Conservation (phyloP, 2,888 invertebrate species). For the Cheilosia soror region DNA sequence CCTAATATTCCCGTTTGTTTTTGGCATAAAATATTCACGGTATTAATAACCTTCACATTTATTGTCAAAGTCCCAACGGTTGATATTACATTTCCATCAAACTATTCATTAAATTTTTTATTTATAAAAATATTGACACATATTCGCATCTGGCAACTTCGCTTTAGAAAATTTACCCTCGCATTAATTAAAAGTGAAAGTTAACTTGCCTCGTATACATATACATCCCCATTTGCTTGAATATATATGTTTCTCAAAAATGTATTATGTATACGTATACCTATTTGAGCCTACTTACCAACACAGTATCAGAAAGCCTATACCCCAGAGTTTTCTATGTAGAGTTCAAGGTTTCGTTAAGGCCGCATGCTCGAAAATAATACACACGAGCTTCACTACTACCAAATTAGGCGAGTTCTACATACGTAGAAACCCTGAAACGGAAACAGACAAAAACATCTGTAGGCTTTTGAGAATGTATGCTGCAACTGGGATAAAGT, state of each 20-base stretch:
- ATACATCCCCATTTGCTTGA: not conserved
- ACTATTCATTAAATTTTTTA: not conserved
- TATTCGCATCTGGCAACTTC: slow-evolving; percentile 36
- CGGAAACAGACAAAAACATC: slow-evolving; percentile 27
- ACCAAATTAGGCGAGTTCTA: not conserved
- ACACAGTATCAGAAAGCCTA: slow-evolving; percentile 40
- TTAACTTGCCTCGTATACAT: slow-evolving; percentile 24
- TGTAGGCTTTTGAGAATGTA: slow-evolving; percentile 53
- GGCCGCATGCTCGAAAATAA: slow-evolving; percentile 81
- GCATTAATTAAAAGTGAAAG: slow-evolving; percentile 51
- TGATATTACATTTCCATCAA: too few relatives aligned
- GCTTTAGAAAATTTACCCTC: not conserved
- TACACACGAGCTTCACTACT: slow-evolving; percentile 25
- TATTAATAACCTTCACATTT: too few relatives aligned
- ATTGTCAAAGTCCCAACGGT: too few relatives aligned
- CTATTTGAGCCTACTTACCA: slow-evolving; percentile 31
- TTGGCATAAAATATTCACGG: too few relatives aligned
- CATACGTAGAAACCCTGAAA: not conserved
- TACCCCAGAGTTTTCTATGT: slow-evolving; percentile 62
- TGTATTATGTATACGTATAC: not conserved
- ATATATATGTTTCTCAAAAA: not conserved
- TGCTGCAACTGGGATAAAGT: not conserved
- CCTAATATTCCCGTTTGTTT: too few relatives aligned
- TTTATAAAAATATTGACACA: not conserved
- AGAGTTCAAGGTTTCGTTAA: slow-evolving; percentile 82